A percentile compares a stretch with the other conserved stretches of the same genome.
These are phyloP conservation scores for Ramazzottius varieornatus DNA, from an alignment of 2,888 invertebrate species.

Conservation along the genomic window DNA sequence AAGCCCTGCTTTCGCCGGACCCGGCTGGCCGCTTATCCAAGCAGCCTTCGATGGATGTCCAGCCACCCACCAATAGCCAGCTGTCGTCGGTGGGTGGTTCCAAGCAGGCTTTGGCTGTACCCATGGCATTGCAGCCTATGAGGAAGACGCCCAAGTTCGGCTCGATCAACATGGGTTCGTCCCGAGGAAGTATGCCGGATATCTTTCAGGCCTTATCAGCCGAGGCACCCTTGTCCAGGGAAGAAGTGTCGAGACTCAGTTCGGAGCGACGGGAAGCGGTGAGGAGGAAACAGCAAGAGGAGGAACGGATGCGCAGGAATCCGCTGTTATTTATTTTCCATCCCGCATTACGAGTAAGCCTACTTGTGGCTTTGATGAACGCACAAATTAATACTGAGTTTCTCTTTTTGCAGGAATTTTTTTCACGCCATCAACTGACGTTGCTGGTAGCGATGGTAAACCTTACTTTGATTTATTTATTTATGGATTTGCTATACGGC, in stretches of 20 bases:
- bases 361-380: neutral
- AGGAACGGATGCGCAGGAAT: constrained; percentile 70
- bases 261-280: constrained; percentile 80
- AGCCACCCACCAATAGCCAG: neutral
- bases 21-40: too few species aligned
- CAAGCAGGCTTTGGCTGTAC: too few species aligned
- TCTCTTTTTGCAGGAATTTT: constrained; percentile 2
- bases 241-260: constrained; percentile 77
- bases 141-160: constrained; percentile 3
- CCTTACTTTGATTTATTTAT: constrained; percentile 1
- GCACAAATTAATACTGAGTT: neutral
- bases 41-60: neutral
- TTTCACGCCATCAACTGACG: neutral
- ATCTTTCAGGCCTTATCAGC: constrained; percentile 38
- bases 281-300: constrained; percentile 61
- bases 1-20: too few species aligned
- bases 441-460: neutral
- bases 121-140: too few species aligned
- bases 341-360: constrained; percentile 75
- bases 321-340: constrained; percentile 81
- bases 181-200: constrained; percentile 52
- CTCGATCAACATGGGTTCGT: neutral
- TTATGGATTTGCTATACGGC: neutral
- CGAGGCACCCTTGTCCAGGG: constrained; percentile 53
- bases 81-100: neutral